Base-by-base conservation (phyloP, 2,888 invertebrate species). In the Leptinotarsa rubiginosa region DNA sequence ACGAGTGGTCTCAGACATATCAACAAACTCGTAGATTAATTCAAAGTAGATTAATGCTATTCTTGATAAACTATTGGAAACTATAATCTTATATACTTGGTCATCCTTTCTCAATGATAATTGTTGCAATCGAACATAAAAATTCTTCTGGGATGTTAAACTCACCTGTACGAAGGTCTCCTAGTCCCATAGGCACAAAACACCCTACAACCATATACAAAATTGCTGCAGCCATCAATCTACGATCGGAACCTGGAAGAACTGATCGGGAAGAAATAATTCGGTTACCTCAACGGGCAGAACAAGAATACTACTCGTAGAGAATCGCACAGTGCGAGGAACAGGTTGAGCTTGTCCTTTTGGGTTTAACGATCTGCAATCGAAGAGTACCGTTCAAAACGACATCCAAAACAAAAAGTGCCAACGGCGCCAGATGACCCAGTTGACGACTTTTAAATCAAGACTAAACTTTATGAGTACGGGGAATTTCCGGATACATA, bases 351-450 rank as follows among this genome's bases (percentile, higher is more conserved):
- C 12, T 18, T 52, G 18, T 52, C 16, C 52, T n/a, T 52, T 52
- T 52, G 52, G 52, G 52, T 52, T 52, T 52, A 52, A 52, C 52
- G 52, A 18, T 52, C 52, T 20, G 18, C 10, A 18, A 2, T n/a
- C 18, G 52, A 52, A 18, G 52, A 18, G 52, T 52, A 52, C 52
- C 52, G 52, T 52, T 52, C 18, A 52, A 52, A 52, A 4, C 52
- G 52, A 52, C 18, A 18, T 52, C 18, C 52, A 52, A 52, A 52
- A 52, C 12, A 52, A 52, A 52, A 52, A 52, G n/a, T 52, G 52
- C 52, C 18, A 18, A 20, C 52, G 52, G 52, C 52, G 12, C 52
- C 12, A n/a, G 18, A 18, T 52, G 52, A 52, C 52, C 52, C 52
- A 52, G 18, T 18, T 52, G 52, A 41, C 41, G 10, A 12, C 12